Percentiles rank a stretch among this genome's conserved stretches.
These are phyloP conservation scores for Rhagoletis zephyria DNA, from an alignment of 1,140 invertebrate genomes.

Conservation along the genomic window DNA sequence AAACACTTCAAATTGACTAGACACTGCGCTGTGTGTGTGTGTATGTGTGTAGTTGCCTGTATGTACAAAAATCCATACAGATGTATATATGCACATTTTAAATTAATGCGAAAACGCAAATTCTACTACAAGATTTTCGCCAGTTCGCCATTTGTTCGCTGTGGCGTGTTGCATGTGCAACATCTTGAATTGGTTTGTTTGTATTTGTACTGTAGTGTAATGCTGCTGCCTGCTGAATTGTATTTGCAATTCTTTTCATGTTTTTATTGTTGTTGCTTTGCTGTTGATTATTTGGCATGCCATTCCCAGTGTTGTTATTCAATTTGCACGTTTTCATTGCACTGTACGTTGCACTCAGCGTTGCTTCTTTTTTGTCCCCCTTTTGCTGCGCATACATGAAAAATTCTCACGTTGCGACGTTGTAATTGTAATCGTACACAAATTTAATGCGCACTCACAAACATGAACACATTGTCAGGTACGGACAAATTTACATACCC, in stretches of 20 bases:
- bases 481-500: neutral
- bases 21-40: neutral
- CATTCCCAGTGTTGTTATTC: constrained; percentile 18
- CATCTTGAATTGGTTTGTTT: neutral
- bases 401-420: constrained; percentile 11
- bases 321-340: constrained; percentile 20
- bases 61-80: neutral
- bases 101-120: constrained; percentile 45
- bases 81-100: neutral
- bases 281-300: neutral
- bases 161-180: constrained; percentile 40
- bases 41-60: neutral
- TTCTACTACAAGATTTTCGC: constrained; percentile 39
- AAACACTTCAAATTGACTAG: neutral
- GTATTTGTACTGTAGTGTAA: neutral
- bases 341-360: neutral
- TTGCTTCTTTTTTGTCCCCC: neutral
- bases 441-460: neutral
- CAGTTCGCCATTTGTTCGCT: neutral
- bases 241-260: neutral
- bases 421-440: neutral
- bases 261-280: neutral
- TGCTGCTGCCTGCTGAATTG: neutral
- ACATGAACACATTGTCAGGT: too few relatives aligned
- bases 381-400: neutral